Evolutionary conservation across 2,113 vertebrate genomes (phyloP).

Genomic region (Entelurus aequoreus): DNA sequence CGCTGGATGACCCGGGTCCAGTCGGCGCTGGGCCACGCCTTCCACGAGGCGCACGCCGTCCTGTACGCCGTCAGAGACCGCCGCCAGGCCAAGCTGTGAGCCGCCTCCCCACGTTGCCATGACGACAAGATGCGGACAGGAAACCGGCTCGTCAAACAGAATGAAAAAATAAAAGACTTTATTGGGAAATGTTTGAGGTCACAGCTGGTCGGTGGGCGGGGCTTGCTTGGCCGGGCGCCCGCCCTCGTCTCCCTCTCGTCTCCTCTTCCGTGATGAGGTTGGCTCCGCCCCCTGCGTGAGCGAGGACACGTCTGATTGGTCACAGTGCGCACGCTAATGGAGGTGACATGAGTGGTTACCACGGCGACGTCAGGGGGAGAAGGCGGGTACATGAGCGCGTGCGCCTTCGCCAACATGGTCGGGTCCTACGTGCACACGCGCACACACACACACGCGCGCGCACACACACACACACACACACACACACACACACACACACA

Average conservation of each 20-base stretch:
- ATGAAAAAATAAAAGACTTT: conserved; percentile 15
- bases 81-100: conserved; percentile 59
- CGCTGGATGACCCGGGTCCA: conserved; percentile 64
- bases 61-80: conserved; percentile 62
- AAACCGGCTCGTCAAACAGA: too few relatives aligned
- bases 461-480: neutral
- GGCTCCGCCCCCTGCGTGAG: conserved; percentile 13
- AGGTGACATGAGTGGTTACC: conserved; percentile 28
- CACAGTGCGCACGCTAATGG: neutral
- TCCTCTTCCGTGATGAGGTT: conserved; percentile 37
- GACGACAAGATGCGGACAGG: neutral
- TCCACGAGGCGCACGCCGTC: conserved; percentile 58
- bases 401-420: conserved; percentile 42
- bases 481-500: too few relatives aligned
- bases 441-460: too few relatives aligned
- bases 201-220: conserved; percentile 4
- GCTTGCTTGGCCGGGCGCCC: conserved; percentile 38
- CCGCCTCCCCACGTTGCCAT: neutral
- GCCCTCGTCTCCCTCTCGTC: conserved; percentile 16
- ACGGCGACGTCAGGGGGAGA: neutral
- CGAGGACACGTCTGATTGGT: neutral
- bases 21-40: conserved; percentile 49
- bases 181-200: conserved; percentile 8
- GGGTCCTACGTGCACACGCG: conserved; percentile 39
- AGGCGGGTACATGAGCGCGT: conserved; percentile 52